A percentile compares a stretch with the other conserved stretches of the same genome.
These are phyloP conservation scores for Leucoptera coffeella DNA, from an alignment of 2,888 invertebrate species.

Conservation along the genomic window DNA sequence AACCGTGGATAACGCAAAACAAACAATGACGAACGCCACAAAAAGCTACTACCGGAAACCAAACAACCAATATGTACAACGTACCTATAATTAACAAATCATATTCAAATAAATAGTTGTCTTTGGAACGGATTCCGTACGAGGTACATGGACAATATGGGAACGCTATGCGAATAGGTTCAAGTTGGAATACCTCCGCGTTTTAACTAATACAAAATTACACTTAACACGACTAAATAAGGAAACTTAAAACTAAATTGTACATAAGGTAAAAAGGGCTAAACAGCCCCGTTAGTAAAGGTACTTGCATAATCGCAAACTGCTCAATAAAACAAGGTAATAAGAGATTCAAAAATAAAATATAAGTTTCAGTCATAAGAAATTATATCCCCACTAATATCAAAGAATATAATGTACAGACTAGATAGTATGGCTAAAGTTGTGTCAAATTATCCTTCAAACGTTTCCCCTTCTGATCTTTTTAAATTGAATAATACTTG, in stretches of 20 bases:
- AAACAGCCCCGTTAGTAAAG: constrained; percentile 6
- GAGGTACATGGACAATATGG: constrained; percentile 16
- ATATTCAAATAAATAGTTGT: constrained; percentile 31
- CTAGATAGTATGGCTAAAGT: not conserved
- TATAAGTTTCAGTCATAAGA: constrained; percentile 7
- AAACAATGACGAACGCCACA: no score
- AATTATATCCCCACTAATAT: constrained; percentile 12
- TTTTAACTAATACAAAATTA: not conserved
- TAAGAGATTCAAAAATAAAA: no score
- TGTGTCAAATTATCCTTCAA: not conserved
- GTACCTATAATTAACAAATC: constrained; percentile 6
- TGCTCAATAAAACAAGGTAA: no score
- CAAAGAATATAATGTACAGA: no score
- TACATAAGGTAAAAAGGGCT: not conserved
- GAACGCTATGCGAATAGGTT: no score
- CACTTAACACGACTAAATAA: not conserved
- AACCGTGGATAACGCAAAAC: no score
- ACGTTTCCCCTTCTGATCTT: not conserved
- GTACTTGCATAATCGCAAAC: no score
- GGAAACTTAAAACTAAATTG: not conserved
- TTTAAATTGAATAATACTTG: not conserved
- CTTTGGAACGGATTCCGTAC: constrained; percentile 40
- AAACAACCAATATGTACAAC: constrained; percentile 6
- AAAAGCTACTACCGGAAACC: no score
- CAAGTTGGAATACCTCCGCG: not conserved